Evolutionary conservation across 35 echinoderm and acorn worm genomes (phyloP).

Genomic region (Strongylocentrotus purpuratus): DNA sequence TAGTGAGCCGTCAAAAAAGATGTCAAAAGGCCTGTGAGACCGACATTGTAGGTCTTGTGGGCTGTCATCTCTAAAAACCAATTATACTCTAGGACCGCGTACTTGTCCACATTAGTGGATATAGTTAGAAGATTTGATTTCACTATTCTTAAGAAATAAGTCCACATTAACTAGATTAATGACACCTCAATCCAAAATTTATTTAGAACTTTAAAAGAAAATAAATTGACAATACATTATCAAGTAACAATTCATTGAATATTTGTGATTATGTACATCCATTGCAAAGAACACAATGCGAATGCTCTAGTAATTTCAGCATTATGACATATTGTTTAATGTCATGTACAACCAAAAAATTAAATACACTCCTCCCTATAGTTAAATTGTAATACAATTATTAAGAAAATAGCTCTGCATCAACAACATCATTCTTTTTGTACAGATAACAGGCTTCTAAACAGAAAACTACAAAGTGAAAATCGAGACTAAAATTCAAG

Average conservation of each 20-base stretch:
- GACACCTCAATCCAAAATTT: not conserved
- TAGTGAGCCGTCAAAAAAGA: no score
- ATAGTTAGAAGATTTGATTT: not conserved
- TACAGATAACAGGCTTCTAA: not conserved
- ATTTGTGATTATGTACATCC: not conserved
- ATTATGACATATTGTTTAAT: not conserved
- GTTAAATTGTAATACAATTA: no score
- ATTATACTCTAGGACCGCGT: not conserved
- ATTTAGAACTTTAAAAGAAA: not conserved
- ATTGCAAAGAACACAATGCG: not conserved
- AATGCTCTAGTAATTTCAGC: no score
- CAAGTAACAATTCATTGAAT: not conserved
- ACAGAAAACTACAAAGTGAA: not conserved
- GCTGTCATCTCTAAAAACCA: not conserved
- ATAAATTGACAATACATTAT: not conserved
- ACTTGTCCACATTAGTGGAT: not conserved
- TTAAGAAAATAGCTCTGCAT: no score
- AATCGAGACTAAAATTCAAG: not conserved
- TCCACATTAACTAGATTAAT: not conserved
- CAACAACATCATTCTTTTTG: not conserved
- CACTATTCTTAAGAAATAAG: not conserved
- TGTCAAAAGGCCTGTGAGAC: no score
- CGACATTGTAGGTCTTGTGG: no score
- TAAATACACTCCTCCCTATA: not conserved
- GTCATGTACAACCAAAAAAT: not conserved